Evolutionary conservation across 2,113 vertebrate species (phyloP).

Genomic region (Dunckerocampus dactyliophorus): DNA sequence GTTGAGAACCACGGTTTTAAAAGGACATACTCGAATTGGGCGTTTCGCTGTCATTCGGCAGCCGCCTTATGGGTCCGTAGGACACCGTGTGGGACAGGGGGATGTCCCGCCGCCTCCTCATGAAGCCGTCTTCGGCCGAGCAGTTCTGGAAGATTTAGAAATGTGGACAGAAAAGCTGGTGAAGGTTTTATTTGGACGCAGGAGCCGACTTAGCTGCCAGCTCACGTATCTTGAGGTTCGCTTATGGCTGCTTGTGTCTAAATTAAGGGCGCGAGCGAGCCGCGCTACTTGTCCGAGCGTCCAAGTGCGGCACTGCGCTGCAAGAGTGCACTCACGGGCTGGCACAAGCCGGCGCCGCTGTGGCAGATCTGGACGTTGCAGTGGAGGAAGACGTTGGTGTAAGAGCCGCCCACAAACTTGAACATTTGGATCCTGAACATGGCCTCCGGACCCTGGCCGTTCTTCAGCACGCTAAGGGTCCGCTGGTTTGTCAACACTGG

Average conservation of each 20-base stretch:
- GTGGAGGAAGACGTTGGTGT: constrained; percentile 68
- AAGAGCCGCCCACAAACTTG: constrained; percentile 71
- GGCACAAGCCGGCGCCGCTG: constrained; percentile 54
- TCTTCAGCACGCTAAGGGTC: constrained; percentile 65
- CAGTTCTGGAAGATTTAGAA: constrained; percentile 62
- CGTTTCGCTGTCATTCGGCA: constrained; percentile 37
- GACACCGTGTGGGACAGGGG: constrained; percentile 63
- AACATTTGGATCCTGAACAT: constrained; percentile 75
- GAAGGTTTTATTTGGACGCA: too few relatives aligned
- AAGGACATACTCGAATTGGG: constrained; percentile 50
- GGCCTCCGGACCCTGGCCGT: constrained; percentile 66
- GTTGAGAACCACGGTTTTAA: background rate
- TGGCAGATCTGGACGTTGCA: constrained; percentile 78
- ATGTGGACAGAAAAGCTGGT: too few relatives aligned
- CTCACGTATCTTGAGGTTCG: constrained; percentile 14
- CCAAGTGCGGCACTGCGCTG: background rate
- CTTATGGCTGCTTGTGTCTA: constrained; percentile 31
- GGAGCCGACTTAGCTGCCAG: background rate
- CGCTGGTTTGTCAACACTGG: constrained; percentile 61
- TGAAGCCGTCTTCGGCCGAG: constrained; percentile 52
- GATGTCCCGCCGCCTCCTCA: constrained; percentile 62
- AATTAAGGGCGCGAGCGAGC: constrained; percentile 26
- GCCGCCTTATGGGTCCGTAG: constrained; percentile 68
- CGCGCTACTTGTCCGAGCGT: too few relatives aligned
- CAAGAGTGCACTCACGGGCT: constrained; percentile 55